Base-by-base conservation (phyloP, 2,888 invertebrate species). In the Eupeodes luniger region DNA sequence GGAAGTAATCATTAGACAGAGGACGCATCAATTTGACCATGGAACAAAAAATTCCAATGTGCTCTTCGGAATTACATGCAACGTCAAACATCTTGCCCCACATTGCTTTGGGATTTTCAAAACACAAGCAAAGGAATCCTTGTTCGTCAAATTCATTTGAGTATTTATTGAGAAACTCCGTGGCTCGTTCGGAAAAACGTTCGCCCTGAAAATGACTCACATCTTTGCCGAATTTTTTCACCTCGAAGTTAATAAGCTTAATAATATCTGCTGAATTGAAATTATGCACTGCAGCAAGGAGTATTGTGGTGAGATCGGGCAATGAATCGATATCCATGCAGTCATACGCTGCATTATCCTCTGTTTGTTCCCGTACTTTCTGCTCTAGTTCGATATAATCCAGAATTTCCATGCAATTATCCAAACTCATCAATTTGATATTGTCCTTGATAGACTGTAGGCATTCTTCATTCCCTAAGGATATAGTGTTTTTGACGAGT, bases 401-500 rank as follows among this genome's bases (percentile, higher is more conserved):
- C 10, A 92, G 47, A 40, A 91, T 90, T 82, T 91, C 89, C 40
- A 89, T 62, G 34, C 91, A 91, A 75, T 91, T 90, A 4, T 91
- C 90, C 0, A 89, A 75, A 0, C 77, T 86, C 74, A 91, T 83
- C 4, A 92, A 69, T 64, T 91, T 90, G 0, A 90, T 86, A 55
- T 92, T 91, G 0, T 90, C 81, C 40, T 82, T 89, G 3, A 92
- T 91, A 1, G 91, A 89, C 57, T 91, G 90, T 3, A 92, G 66
- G 57, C 92, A 93, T 79, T 93, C 93, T 0, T 91, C 91, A 81
- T 92, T 92, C 0, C 90, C 91, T 4, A 91, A 81, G 0, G 91
- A 90, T 1, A 91, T 78, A 0, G 89, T 87, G 5, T 91, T 91
- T 64, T 90, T 90, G n/a, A 93, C 78, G 1, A 92, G 89, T 75